phyloP scores from a whole-genome alignment of 2,888 invertebrate species.

The Minunthozetes semirufus region DNA sequence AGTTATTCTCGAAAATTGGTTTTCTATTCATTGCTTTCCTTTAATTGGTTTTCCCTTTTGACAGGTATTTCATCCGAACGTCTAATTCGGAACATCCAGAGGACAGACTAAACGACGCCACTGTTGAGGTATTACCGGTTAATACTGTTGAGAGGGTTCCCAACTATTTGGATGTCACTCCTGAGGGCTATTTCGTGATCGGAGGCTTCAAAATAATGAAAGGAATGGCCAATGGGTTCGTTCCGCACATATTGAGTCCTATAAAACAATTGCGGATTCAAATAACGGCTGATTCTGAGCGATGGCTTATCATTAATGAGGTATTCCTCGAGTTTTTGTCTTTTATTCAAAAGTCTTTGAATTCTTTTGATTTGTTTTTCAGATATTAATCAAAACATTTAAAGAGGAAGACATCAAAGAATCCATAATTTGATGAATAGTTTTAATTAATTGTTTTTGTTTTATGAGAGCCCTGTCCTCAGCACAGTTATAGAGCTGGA shows the following conservation, averaged over 20 bases:
- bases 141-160: conserved; percentile 41
- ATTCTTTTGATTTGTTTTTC: background rate
- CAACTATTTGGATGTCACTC: conserved; percentile 27
- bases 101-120: conserved; percentile 78
- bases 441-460: background rate
- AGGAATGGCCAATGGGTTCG: conserved; percentile 41
- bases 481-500: too few relatives aligned
- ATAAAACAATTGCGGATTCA: conserved; percentile 66
- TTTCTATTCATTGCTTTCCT: too few relatives aligned
- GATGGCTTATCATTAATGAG: conserved; percentile 88
- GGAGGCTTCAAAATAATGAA: conserved; percentile 40
- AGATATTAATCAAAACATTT: conserved; percentile 23
- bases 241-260: conserved; percentile 47
- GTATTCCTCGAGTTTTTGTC: conserved; percentile 50
- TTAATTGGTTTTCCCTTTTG: background rate
- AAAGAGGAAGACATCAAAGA: conserved; percentile 5
- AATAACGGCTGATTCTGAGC: conserved; percentile 69
- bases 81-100: conserved; percentile 82
- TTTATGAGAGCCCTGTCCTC: too few relatives aligned
- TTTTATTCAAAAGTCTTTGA: too few relatives aligned
- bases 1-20: too few relatives aligned
- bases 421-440: background rate
- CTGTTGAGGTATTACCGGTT: conserved; percentile 66
- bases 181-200: conserved; percentile 40
- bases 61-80: conserved; percentile 57